Evolutionary conservation across 2,888 invertebrate genomes (phyloP).

Genomic region (Protula sp.): DNA sequence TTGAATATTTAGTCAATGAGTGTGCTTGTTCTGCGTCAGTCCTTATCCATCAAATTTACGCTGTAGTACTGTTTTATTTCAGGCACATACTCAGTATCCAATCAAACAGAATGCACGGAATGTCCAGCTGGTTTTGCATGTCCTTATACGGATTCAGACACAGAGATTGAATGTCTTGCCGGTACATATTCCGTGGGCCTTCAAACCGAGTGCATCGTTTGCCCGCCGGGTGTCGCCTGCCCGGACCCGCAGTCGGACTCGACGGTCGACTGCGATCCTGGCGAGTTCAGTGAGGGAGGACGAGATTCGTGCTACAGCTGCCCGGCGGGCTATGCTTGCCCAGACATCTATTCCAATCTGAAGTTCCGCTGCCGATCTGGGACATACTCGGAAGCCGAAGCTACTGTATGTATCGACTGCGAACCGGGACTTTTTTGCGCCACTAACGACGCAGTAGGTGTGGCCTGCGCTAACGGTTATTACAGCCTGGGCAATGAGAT

Average conservation of each 20-base stretch:
- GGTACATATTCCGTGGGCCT: slow-evolving; percentile 34
- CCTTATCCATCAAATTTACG: too few species aligned
- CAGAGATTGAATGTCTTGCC: slow-evolving; percentile 29
- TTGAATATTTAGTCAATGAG: too few species aligned
- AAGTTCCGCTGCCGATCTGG: slow-evolving; percentile 31
- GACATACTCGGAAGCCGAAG: slow-evolving; percentile 34
- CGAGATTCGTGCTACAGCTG: slow-evolving; percentile 35
- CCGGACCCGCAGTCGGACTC: slow-evolving; percentile 31
- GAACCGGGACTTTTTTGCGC: slow-evolving; percentile 43
- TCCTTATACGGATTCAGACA: slow-evolving; percentile 23
- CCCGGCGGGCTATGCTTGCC: slow-evolving; percentile 44
- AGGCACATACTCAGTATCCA: slow-evolving; percentile 14
- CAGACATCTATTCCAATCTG: slow-evolving; percentile 33
- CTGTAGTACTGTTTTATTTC: too few species aligned
- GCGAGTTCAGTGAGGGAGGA: slow-evolving; percentile 37
- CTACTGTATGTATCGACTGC: slow-evolving; percentile 36
- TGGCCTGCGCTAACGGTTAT: slow-evolving; percentile 33
- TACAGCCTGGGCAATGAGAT: slow-evolving; percentile 42
- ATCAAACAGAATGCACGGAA: slow-evolving; percentile 10
- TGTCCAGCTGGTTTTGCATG: slow-evolving; percentile 31
- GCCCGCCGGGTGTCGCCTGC: slow-evolving; percentile 41
- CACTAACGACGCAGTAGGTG: slow-evolving; percentile 27
- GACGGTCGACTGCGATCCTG: slow-evolving; percentile 30
- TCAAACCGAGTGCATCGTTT: slow-evolving; percentile 32
- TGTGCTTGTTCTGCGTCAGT: too few species aligned